Evolutionary conservation across 2,888 invertebrate species (phyloP).

Genomic region (Heterodera filipjevi): DNA sequence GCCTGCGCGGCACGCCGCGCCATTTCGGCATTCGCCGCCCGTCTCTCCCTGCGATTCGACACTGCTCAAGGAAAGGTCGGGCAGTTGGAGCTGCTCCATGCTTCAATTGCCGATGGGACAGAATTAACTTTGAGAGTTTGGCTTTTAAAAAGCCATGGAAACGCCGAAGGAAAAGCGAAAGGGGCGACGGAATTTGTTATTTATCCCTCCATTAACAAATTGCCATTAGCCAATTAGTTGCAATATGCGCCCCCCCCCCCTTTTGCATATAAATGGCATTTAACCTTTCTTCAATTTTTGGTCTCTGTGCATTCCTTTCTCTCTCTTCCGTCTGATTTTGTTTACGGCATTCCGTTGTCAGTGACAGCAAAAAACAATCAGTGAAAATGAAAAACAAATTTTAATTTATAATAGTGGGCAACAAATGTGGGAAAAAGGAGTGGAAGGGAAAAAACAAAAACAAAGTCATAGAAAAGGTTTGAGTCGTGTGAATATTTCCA

Average conservation of each 20-base stretch:
- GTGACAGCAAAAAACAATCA: no score
- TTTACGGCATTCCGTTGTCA: no score
- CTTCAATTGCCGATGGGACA: neutral
- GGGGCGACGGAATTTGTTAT: neutral
- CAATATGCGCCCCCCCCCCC: no score
- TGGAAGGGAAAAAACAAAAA: neutral
- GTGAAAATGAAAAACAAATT: no score
- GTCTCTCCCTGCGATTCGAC: neutral
- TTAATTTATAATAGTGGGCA: no score
- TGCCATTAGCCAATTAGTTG: neutral
- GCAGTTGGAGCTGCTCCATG: neutral
- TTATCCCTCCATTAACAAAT: neutral
- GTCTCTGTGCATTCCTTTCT: no score
- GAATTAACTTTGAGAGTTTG: no score
- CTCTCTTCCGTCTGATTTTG: no score
- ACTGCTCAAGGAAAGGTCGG: neutral
- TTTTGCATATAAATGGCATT: no score
- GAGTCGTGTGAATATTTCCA: constrained; percentile 29
- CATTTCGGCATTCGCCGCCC: neutral
- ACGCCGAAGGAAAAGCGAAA: neutral
- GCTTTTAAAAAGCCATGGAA: neutral
- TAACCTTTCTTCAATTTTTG: no score
- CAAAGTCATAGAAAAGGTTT: constrained; percentile 18
- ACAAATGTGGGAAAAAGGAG: neutral
- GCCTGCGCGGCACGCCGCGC: no score